Evolutionary conservation across 30 jellyfish, hydroid and myxozoan species (phyloP), one percentile per base, ranked within the genome.

Genomic region (Aurelia aurita complex sp. Pacific): DNA sequence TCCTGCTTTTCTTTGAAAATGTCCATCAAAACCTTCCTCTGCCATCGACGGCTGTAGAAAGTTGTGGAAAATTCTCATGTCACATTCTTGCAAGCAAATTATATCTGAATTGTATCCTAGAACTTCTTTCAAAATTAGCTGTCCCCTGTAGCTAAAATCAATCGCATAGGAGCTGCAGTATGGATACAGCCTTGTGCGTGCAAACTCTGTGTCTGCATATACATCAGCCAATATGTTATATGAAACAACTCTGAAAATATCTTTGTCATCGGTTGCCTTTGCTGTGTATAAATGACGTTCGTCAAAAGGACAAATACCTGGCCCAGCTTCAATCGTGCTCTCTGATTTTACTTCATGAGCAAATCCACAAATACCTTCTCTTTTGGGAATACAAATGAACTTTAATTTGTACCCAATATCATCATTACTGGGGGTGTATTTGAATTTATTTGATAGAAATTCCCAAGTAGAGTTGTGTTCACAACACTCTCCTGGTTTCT

Each of bases 71-170:
- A 81, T 73, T 65, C 83, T 94, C 63, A 67, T 33, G 76, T 89
- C 97, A 79, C 99, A 94, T 74, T 94, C 99, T 74, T 94, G 99
- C 54, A 94, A 81, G 66, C 96, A 94, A 53, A 94, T 67, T 10
- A 94, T 66, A 67, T 94, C 97, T 19, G 99, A 85, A 80, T 94
- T 83, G 71, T 84, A 94, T 34, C 99, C 99, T 8, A 83, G 60
- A 38, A 94, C 19, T 70, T 94, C 99, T 68, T 89, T 94, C 42
- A 94, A 63, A 43, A 94, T 67, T 69, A 94, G 75, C 95, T 89
- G 96, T 19, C 96, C 91, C 46, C 99, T 77, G 62, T 94, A 94
- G 33, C 80, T 74, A 33, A 75, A 76, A 34, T 81, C 88, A 3
- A 91, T 79, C 33, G 97, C 99, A 85, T 94, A 94, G n/a, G 63